These are phyloP conservation scores for Dendropsophus ebraccatus DNA, from an alignment of 2,113 vertebrate genomes.

Conservation along the genomic window DNA sequence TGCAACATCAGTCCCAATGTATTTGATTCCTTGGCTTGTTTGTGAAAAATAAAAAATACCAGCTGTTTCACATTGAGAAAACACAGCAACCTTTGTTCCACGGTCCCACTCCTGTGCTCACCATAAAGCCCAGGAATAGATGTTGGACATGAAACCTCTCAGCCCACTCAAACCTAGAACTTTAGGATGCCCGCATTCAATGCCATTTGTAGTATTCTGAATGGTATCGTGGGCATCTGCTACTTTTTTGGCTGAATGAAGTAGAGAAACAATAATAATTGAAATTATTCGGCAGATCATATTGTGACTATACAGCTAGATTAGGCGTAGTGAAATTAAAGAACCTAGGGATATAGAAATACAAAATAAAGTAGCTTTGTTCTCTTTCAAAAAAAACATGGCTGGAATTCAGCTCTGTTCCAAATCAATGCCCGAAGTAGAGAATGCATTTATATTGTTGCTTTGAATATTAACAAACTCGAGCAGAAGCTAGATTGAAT, in stretches of 20 bases:
- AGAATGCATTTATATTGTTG: slow-evolving; percentile 37
- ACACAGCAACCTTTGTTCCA: slow-evolving; percentile 50
- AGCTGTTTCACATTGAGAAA: slow-evolving; percentile 59
- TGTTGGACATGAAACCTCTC: slow-evolving; percentile 53
- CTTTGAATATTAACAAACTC: slow-evolving; percentile 38
- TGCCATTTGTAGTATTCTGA: slow-evolving; percentile 18
- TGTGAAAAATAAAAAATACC: slow-evolving; percentile 58
- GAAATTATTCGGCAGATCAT: slow-evolving; percentile 32
- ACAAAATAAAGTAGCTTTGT: slow-evolving; percentile 22
- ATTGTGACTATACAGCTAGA: slow-evolving; percentile 35
- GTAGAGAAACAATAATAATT: slow-evolving; percentile 47
- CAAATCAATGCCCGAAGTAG: slow-evolving; percentile 19
- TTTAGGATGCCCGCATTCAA: slow-evolving; percentile 16
- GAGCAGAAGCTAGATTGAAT: neutral
- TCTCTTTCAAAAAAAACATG: slow-evolving; percentile 22
- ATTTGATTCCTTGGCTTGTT: slow-evolving; percentile 54
- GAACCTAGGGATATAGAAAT: neutral
- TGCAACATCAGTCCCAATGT: slow-evolving; percentile 59
- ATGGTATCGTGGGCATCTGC: slow-evolving; percentile 42
- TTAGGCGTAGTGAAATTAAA: slow-evolving; percentile 5
- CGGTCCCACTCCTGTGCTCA: slow-evolving; percentile 44
- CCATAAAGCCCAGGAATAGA: slow-evolving; percentile 46
- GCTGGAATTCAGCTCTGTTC: slow-evolving; percentile 3
- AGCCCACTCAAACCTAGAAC: slow-evolving; percentile 39
- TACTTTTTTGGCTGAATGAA: slow-evolving; percentile 16